Conservation (phyloP, 2,888 invertebrate genomes). For the Drosophila niveifrons region DNA sequence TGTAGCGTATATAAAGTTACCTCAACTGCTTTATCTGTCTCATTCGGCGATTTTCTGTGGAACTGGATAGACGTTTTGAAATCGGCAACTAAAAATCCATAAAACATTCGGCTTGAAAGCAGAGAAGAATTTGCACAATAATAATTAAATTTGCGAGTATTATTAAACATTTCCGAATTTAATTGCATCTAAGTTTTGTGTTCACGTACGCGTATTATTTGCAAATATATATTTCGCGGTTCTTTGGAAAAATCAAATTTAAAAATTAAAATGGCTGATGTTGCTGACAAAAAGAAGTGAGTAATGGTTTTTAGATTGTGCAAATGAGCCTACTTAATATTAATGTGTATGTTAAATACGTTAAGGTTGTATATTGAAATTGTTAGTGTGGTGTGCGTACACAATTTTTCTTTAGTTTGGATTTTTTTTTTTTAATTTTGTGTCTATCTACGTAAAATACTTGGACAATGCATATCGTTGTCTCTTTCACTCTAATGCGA, state of each 20-base stretch:
- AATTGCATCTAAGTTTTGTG: conserved; percentile 39
- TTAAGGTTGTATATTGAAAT: conserved; percentile 54
- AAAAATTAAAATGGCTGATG: conserved; percentile 85
- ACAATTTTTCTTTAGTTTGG: conserved; percentile 66
- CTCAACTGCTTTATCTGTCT: conserved; percentile 78
- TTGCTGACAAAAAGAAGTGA: conserved; percentile 86
- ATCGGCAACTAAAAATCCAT: conserved; percentile 54
- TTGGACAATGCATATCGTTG: conserved; percentile 53
- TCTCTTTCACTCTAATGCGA: conserved; percentile 64
- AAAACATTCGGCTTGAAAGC: conserved; percentile 59
- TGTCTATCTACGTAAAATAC: conserved; percentile 80
- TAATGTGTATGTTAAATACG: conserved; percentile 51
- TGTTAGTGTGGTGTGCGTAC: conserved; percentile 60
- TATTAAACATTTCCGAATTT: conserved; percentile 44
- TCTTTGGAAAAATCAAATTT: conserved; percentile 62
- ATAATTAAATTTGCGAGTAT: conserved; percentile 63
- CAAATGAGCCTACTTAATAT: conserved; percentile 36
- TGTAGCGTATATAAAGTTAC: conserved; percentile 53
- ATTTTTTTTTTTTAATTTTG: conserved; percentile 76
- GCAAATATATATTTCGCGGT: conserved; percentile 61
- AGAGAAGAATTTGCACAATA: conserved; percentile 61
- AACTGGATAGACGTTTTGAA: conserved; percentile 75
- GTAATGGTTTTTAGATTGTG: conserved; percentile 69
- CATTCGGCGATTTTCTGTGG: conserved; percentile 85
- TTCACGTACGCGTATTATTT: conserved; percentile 43